These are phyloP conservation scores for Platalea minor DNA, from an alignment of 2,797 vertebrate genomes.

Conservation along the genomic window DNA sequence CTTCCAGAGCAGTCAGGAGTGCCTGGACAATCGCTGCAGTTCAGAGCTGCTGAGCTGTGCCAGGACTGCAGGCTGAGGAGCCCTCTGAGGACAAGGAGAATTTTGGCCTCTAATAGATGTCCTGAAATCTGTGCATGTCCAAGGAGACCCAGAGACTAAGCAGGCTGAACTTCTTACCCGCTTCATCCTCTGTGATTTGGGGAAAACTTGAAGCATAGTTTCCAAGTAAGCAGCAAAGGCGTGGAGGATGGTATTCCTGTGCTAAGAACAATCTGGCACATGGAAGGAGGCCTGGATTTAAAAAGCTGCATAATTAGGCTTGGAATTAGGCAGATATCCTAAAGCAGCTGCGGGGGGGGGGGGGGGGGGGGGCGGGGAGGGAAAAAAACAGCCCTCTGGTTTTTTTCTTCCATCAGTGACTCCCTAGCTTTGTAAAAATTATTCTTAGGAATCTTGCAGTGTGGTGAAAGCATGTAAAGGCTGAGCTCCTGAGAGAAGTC, in stretches of 20 bases:
- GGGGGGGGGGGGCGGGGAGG: too few species aligned
- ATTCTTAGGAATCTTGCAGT: neutral
- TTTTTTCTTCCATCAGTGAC: neutral
- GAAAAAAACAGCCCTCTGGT: neutral
- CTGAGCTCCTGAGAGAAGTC: neutral
- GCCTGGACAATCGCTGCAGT: neutral
- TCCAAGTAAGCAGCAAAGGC: neutral
- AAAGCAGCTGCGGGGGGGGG: neutral
- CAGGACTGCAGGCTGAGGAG: neutral
- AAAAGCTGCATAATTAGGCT: neutral
- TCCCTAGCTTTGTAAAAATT: neutral
- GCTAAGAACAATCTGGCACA: neutral
- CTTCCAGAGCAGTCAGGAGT: neutral
- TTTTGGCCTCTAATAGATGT: neutral
- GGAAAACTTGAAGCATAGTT: neutral
- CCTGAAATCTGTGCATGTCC: neutral
- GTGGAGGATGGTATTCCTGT: neutral
- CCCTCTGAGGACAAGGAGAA: constrained; percentile 6
- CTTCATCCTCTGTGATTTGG: neutral
- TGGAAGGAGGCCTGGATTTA: neutral
- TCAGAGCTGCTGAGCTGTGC: neutral
- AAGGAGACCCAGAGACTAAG: neutral
- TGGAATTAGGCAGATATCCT: neutral
- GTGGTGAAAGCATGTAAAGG: neutral
- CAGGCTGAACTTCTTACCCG: neutral